Conservation (phyloP, 2,797 vertebrate species). For the Amniataba percoides region DNA sequence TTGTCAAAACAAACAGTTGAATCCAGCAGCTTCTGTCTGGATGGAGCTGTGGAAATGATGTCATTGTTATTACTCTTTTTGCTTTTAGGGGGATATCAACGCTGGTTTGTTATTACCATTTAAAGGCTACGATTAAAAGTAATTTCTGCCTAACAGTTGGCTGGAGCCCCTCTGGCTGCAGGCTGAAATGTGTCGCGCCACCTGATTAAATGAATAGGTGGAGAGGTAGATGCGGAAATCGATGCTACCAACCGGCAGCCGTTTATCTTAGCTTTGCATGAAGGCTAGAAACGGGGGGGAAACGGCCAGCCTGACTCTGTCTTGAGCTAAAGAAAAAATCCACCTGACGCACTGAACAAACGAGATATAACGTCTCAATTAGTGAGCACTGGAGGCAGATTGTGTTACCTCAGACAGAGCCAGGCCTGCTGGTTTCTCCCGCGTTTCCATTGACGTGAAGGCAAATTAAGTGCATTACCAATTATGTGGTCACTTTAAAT, state of each 20-base stretch:
- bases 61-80: conserved; percentile 58
- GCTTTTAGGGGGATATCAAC: conserved; percentile 39
- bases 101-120: conserved; percentile 40
- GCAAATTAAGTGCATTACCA: background rate
- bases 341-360: background rate
- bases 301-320: too few species aligned
- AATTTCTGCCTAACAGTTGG: conserved; percentile 3
- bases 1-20: conserved; percentile 63
- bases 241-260: too few species aligned
- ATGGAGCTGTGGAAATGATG: conserved; percentile 55
- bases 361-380: background rate
- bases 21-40: conserved; percentile 64
- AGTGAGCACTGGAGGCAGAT: background rate
- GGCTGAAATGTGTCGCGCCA: background rate
- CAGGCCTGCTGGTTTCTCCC: background rate
- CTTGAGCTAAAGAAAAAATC: too few species aligned
- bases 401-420: background rate
- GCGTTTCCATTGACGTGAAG: background rate
- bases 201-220: background rate
- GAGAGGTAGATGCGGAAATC: too few species aligned
- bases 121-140: conserved; percentile 8
- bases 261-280: too few species aligned
- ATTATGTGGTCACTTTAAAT: background rate
- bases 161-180: background rate
- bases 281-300: too few species aligned